A percentile compares a stretch with the other conserved stretches of the same genome.
Evolutionary conservation across 2,797 vertebrate species (phyloP).

Genomic region (Cyclopterus lumpus): DNA sequence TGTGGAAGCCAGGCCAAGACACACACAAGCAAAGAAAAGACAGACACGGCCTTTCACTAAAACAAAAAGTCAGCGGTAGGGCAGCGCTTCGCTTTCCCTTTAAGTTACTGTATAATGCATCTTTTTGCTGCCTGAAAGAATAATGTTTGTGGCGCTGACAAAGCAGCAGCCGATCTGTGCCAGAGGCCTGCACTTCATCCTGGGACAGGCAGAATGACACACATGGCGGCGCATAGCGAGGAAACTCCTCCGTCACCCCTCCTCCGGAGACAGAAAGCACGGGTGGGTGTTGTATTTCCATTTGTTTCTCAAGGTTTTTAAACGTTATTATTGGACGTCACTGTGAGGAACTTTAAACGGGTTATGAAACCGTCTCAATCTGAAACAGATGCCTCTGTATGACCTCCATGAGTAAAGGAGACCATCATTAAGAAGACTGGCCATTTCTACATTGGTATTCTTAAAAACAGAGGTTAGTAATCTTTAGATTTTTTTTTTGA

Average conservation of each 20-base stretch:
- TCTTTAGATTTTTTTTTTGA: too few species aligned
- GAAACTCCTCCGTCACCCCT: background rate
- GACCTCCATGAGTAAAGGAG: too few species aligned
- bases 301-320: background rate
- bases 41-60: conserved; percentile 27
- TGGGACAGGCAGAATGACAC: conserved; percentile 6
- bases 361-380: too few species aligned
- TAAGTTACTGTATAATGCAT: conserved; percentile 46
- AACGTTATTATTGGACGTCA: too few species aligned
- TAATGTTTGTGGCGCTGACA: conserved; percentile 47
- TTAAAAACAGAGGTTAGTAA: too few species aligned
- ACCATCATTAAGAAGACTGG: background rate
- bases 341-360: too few species aligned
- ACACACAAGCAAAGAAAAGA: conserved; percentile 4
- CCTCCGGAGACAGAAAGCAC: background rate
- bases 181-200: conserved; percentile 33
- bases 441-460: background rate
- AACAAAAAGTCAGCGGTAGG: conserved; percentile 52
- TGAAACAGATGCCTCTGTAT: too few species aligned
- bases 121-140: conserved; percentile 32
- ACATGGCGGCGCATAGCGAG: background rate
- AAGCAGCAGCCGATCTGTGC: conserved; percentile 33
- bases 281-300: background rate
- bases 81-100: conserved; percentile 31
- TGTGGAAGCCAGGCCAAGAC: background rate